Conservation (phyloP, 2,888 invertebrate species). For the Arrhopalites spinosus region DNA sequence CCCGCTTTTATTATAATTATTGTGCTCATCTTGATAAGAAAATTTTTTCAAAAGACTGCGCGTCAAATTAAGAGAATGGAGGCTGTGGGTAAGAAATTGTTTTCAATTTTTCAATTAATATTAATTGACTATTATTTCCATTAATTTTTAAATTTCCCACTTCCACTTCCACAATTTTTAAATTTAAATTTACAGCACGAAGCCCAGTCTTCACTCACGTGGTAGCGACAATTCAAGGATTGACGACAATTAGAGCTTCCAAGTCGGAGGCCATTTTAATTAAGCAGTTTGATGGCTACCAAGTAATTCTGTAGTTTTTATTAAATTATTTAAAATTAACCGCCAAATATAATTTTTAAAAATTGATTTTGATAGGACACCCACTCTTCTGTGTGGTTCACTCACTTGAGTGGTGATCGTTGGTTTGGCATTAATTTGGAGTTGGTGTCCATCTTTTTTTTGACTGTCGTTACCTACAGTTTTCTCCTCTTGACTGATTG, state of each 20-base stretch:
- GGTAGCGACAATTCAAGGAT: conserved; percentile 84
- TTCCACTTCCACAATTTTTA: too few species aligned
- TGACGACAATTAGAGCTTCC: conserved; percentile 89
- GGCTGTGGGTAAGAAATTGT: conserved; percentile 62
- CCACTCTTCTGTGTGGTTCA: conserved; percentile 90
- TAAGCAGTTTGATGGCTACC: conserved; percentile 73
- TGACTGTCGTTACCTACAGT: conserved; percentile 81
- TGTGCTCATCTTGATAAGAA: conserved; percentile 60
- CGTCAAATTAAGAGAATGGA: conserved; percentile 63
- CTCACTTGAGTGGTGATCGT: conserved; percentile 85
- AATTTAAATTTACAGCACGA: conserved; percentile 66
- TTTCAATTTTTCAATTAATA: neutral
- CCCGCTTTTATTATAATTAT: conserved; percentile 60
- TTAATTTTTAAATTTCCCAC: too few species aligned
- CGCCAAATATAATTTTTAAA: neutral
- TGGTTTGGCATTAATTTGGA: conserved; percentile 95
- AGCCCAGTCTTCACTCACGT: conserved; percentile 96
- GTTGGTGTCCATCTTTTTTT: conserved; percentile 82
- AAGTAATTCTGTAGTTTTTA: conserved; percentile 62
- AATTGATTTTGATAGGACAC: conserved; percentile 38
- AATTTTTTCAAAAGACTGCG: conserved; percentile 61
- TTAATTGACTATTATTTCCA: too few species aligned
- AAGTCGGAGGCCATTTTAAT: conserved; percentile 77
- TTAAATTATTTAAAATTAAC: too few species aligned
- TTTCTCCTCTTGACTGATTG: conserved; percentile 70